Evolutionary conservation across 2,113 vertebrate genomes (phyloP), one percentile per base, ranked within the genome.

Genomic region (Erinaceus europaeus): DNA sequence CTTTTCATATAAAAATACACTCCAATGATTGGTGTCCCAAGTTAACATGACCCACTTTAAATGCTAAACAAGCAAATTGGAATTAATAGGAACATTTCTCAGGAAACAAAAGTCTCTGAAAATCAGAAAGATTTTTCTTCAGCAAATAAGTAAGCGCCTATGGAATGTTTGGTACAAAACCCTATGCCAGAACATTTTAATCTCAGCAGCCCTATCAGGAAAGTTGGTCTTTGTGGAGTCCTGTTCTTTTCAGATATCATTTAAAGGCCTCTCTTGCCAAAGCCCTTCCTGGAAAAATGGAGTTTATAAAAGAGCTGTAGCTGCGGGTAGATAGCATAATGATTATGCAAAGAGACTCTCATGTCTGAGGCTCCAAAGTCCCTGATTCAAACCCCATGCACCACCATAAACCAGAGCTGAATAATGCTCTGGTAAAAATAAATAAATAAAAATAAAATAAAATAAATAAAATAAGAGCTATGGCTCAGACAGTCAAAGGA

Each of bases 41-140:
- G 61, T 69, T n/a, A 65, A 67, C 3, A 21, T 5, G 71, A 61
- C 21, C 40, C 50, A 32, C 34, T 52, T 61, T 36, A 80, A 83
- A 90, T 65, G 10, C 40, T 25, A 9, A 9, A 46, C 13, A 42
- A 64, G 50, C 64, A 81, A 80, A 84, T 79, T 68, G 72, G 65
- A 86, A 80, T 59, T 85, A 75, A 80, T 61, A 84, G 36, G 62
- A 64, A 80, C 50, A 8, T 77, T 67, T 89, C 78, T 78, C n/a
- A 53, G 84, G 55, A 46, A 73, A 73, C 80, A 44, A 73, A 53
- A 83, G 64, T 77, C 42, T 62, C 83, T 59, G 36, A 76, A 78
- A 89, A 81, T 86, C 40, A 61, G 61, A 82, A 59, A 79, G 32
- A 29, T 36, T 61, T 4, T 84, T 82, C 77, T 81, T 87, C 34